Evolutionary conservation across 2,888 invertebrate species (phyloP), one percentile per base, ranked within the genome.

Genomic region (Drosophila percnosoma): DNA sequence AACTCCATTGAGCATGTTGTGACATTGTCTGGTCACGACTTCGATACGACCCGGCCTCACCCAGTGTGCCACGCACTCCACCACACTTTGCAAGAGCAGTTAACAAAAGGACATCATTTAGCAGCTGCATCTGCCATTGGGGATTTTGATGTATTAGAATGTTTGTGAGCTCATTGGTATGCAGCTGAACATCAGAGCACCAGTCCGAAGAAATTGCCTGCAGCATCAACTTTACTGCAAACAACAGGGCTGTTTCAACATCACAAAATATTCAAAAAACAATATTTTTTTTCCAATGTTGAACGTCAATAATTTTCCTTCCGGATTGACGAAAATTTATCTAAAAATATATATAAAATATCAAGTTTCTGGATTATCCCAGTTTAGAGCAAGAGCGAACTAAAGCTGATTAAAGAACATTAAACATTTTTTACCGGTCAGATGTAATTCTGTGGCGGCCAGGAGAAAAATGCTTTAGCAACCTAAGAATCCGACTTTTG

Each of bases 141-240:
- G 75, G 75, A 79, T 74, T 85, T 77, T 81, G 79, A 79, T 81
- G 81, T 67, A 79, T 81, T 81, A 77, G 83, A 75, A 74, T 68
- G 61, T 65, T 73, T 67, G 76, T 60, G 53, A 55, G 68, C 67
- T 67, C 82, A 82, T 84, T 79, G 73, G 79, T 83, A 82, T 82
- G 73, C 82, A 70, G 54, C 57, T 40, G 62, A 54, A 18, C 33
- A 29, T 2, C 48, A 34, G 5, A 48, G 18, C 33, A 33, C 48
- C 59, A 34, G 59, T 38, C 27, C n/a, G 64, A 52, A 42, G 38
- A 59, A 64, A 33, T 18, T 51, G 49, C 54, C 40, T 60, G 18
- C 34, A 60, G 31, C 53, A 54, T 31, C 11, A 34, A 42, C 36
- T 40, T 52, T 49, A 36, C 8, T 33, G 18, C n/a, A 36, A 38